Evolutionary conservation across 2,888 invertebrate genomes (phyloP), one percentile per base, ranked within the genome.

Genomic region (Aphrophora alni): DNA sequence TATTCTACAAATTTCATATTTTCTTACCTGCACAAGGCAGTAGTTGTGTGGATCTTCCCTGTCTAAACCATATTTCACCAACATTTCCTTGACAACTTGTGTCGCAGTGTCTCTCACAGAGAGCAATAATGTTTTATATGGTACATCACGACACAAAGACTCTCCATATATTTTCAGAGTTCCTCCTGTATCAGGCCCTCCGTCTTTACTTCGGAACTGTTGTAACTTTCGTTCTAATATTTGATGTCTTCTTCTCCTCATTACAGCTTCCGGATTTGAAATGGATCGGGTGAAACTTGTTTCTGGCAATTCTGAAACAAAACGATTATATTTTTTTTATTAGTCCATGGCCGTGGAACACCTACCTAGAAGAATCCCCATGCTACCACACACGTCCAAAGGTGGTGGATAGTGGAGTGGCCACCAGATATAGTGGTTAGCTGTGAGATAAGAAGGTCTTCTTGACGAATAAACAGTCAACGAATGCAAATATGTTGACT

Each of bases 251-350:
- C 98, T 91, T 76, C 98, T 93, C 83, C 98, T 92, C 99, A 99
- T 99, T 85, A 99, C 99, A 82, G 98, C 98, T 91, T 99, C 99
- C 2, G 99, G 99, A 91, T 99, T 99, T 83, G 98, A 99, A 88
- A 99, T 99, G 86, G 98, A 98, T 86, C 99, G 92, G 75, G 99
- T 99, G 89, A 99, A 99, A 86, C 97, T 98, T 77, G 98, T 98
- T 90, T 99, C 98, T 28, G 99, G 99, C 85, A 99, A 89, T 90
- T 98, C 98, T 93, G 89, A 44, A 83, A 82, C 83, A 82, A 85
- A n/a, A n/a, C n/a, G 78, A 86, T 77, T 83, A n/a, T n/a, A n/a
- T n/a, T n/a, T n/a, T n/a, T n/a, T n/a, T n/a, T n/a, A n/a, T n/a
- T n/a, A n/a, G n/a, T n/a, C n/a, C n/a, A n/a, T n/a, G n/a, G n/a